Base-by-base conservation (phyloP, 2,797 vertebrate genomes). In the Peromyscus nudipes region DNA sequence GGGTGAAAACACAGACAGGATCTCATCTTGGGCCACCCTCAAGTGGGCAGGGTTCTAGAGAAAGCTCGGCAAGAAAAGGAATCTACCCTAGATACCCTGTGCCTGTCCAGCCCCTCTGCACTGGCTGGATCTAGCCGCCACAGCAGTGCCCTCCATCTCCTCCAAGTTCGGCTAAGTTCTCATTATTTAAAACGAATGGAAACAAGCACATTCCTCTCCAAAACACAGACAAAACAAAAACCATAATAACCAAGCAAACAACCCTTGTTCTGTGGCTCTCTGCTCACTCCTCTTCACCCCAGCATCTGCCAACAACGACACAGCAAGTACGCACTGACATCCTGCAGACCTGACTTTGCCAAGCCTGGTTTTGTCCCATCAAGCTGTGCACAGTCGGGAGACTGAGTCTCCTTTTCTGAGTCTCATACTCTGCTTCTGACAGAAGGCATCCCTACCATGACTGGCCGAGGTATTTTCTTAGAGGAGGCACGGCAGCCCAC, bases 161-260 rank as follows among this genome's bases (percentile, higher is more conserved):
- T 52, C 29, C 16, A 34, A 55, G 0, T 76, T 92, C 27, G 8
- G 29, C 52, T 31, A 43, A 21, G 5, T 79, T 91, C 75, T 89
- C 69, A 64, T 23, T 76, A 64, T 19, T 76, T 82, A 29, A 87
- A 71, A 37, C 23, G 1, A 37, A 55, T 87, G n/a, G 29, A 57
- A 92, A 80, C 49, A n/a, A 79, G 34, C 27, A 43, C 57, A 77
- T 34, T 64, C 37, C 80, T 92, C 37, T 94, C 65, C 88, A 86
- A 81, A 92, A 83, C 84, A 89, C 73, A 81, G 64, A 80, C 6
- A 62, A 57, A 31, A 37, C 40, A 65, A 73, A 55, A 71, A 49
- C 69, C 4, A 25, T 7, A 27, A 25, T 19, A 67, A 17, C 69
- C 31, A 37, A 46, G 55, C 14, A n/a, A 92, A 40, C 27, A n/a